Base-by-base conservation (phyloP, 2,113 vertebrate species). In the Oncorhynchus kisutch region DNA sequence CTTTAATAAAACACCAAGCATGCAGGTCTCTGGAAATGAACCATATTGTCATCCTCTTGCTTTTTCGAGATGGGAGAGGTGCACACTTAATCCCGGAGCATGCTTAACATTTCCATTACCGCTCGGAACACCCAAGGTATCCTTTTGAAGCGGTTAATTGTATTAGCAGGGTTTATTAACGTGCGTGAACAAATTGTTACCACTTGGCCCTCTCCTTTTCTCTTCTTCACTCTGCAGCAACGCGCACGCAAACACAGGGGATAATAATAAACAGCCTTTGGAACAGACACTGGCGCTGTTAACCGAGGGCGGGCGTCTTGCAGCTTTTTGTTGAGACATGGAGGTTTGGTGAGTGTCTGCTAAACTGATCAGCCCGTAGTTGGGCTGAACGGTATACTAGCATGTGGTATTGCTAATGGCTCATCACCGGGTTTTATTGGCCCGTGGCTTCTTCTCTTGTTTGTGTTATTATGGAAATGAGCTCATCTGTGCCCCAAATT, bases 151-250 rank as follows among this genome's bases (percentile, higher is more conserved):
- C 81, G 73, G 74, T 75, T 22, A 3, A 31, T 27, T 67, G 77
- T 87, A 83, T 86, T 87, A 86, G 78, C 83, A 81, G 85, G 88
- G 85, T 92, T 92, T 94, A 92, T 90, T 87, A 92, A 93, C 92
- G 88, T 77, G 75, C 49, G 81, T 84, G 49, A 91, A 92, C 86
- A 91, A 91, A 92, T 91, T 91, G 90, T 86, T 93, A 91, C 91
- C 93, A 94, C 82, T 93, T 88, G 70, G 77, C 88, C 11, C 16
- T 70, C 51, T 89, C 54, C 22, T 74, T 76, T 45, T 71, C 31
- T 29, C 83, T 81, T 91, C 88, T 87, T 86, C 83, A 82, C 80
- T 87, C 81, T 86, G 86, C 84, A 84, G 80, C 27, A 57, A 66
- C 39, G 16, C 51, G 16, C 51, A 54, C 51, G 16, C 39, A 54